Conservation (phyloP, 2,888 invertebrate species). For the Oligia strigilis region DNA sequence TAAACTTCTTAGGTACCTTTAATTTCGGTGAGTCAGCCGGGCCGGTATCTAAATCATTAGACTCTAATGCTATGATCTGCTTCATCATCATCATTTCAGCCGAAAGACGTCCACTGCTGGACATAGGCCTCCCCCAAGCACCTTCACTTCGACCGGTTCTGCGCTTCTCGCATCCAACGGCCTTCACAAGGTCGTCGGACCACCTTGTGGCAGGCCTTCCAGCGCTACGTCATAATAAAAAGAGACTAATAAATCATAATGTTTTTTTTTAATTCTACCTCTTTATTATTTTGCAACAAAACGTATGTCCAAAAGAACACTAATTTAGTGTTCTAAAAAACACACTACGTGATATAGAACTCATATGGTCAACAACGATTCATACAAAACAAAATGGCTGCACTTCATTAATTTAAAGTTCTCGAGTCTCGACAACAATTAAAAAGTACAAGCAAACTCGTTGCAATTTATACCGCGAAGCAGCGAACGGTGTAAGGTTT, state of each 20-base stretch:
- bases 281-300: not conserved
- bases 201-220: too few species aligned
- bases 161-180: too few species aligned
- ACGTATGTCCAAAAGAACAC: not conserved
- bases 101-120: too few species aligned
- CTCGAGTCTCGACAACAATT: slow-evolving; percentile 40
- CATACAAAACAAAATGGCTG: slow-evolving; percentile 21
- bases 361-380: not conserved
- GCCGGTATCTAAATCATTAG: not conserved
- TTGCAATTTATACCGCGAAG: slow-evolving; percentile 28
- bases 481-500: slow-evolving; percentile 26
- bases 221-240: too few species aligned
- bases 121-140: too few species aligned
- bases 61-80: not conserved
- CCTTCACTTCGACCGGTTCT: too few species aligned
- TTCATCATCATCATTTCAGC: not conserved
- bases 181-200: too few species aligned
- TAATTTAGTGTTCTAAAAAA: not conserved
- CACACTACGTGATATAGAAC: not conserved
- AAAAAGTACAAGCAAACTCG: slow-evolving; percentile 34
- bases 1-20: not conserved
- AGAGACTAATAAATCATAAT: not conserved
- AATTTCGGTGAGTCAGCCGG: not conserved
- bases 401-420: slow-evolving; percentile 29
- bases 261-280: not conserved